A percentile compares a stretch with the other conserved stretches of the same genome.
Conservation (phyloP, 2,888 invertebrate species). For the Lumbricus terrestris region DNA sequence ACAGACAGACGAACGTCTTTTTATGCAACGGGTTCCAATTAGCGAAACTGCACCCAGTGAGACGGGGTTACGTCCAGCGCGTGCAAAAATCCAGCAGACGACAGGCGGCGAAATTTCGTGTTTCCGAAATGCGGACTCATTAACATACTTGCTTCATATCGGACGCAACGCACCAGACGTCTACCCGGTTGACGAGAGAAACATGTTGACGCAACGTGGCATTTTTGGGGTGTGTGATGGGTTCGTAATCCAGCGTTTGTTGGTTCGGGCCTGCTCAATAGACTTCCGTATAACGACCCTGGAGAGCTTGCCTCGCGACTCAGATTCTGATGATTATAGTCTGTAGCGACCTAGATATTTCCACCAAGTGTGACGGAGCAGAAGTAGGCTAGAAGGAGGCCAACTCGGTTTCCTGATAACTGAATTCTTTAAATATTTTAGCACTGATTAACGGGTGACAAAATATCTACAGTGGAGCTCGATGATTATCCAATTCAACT, state of each 20-base stretch:
- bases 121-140: background rate
- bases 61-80: background rate
- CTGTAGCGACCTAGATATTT: background rate
- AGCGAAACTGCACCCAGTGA: background rate
- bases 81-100: background rate
- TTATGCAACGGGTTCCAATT: background rate
- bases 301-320: background rate
- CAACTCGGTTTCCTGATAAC: background rate
- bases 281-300: background rate
- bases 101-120: background rate
- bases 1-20: background rate
- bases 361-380: background rate
- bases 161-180: background rate
- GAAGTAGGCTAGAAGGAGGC: background rate
- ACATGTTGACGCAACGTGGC: background rate
- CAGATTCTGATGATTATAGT: background rate
- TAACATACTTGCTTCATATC: background rate
- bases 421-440: background rate
- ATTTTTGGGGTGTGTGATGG: background rate
- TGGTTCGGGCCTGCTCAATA: too few species aligned
- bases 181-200: background rate
- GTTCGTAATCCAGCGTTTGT: too few species aligned
- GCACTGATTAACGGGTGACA: background rate
- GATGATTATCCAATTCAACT: background rate
- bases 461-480: background rate